Base-by-base conservation (phyloP, 2,797 vertebrate species). In the Pangasius macronema region DNA sequence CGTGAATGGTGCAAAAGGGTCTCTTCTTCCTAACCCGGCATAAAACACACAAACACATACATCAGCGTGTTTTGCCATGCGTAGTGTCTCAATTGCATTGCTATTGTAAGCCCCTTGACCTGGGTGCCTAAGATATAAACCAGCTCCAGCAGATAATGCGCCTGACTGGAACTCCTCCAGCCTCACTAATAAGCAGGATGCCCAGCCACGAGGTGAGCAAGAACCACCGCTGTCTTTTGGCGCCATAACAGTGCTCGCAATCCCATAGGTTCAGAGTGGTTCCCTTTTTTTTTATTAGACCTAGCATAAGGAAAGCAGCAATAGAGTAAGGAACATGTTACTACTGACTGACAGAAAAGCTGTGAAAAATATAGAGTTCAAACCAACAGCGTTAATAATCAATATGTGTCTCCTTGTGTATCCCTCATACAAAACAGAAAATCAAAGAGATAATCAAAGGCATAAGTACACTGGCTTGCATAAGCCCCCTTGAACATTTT, bases 91-190 rank as follows among this genome's bases (percentile, higher is more conserved):
- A 36, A 68, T 67, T 61, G 61, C 46, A 57, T 86, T 89, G 87
- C 85, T 36, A 68, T 70, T 42, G 76, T 94, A 95, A 96, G 94
- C 95, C 96, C 98, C 97, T 99, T 99, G 97, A 99, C 97, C 92
- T 89, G 91, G 95, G 97, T 94, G 93, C 88, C 92, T 90, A 96
- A 99, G 98, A 99, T 97, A 99, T 99, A 97, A 99, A 99, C 97
- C 98, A 99, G 96, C 98, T 99, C 95, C 98, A 99, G 96, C 98
- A 99, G 97, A 99, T 99, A 95, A 99, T 99, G 98, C 97, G 98
- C 88, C 97, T 99, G 96, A 99, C 98, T 91, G 98, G 98, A 94
- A 99, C 98, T 70, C 98, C 98, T 94, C 98, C 98, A 90, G 96
- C 97, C 81, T 97, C 97, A 91, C 97, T 99, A 94, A 99, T 99